Base-by-base conservation (phyloP, 1,140 invertebrate species). In the Ceratitis capitata region DNA sequence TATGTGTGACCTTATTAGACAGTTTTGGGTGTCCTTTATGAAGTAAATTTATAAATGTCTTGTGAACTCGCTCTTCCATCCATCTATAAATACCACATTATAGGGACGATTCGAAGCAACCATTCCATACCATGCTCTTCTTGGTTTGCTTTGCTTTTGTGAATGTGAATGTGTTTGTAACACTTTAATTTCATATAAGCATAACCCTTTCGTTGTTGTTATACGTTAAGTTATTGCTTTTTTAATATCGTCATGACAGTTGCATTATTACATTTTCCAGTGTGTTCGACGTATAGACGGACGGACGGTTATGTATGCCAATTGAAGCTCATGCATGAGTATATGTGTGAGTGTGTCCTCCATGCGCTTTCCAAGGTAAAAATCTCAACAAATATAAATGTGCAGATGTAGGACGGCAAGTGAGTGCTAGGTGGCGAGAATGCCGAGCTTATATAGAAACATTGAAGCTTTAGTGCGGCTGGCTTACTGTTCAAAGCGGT, bases 231-330 rank as follows among this genome's bases (percentile, higher is more conserved):
- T 61, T 61, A 61, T 61, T 61, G 58, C 26, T 61, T 61, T 61
- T 61, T 61, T 61, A 61, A 61, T 61, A 61, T 61, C 58, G 26
- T 26, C 58, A 61, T 61, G 58, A 61, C 58, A 61, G 58, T 61
- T 61, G 58, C 58, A 61, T 61, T 61, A 61, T 61, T 61, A 61
- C 29, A 61, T 61, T 61, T n/a, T 61, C 26, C 58, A 61, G 58
- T 26, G 12, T 23, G 58, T 29, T 61, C 58, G 23, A 61, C 58
- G 29, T 23, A 61, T 61, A 26, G 26, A 14, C 26, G 3, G n/a
- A n/a, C n/a, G n/a, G n/a, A n/a, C n/a, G n/a, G n/a, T n/a, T n/a
- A n/a, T n/a, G n/a, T 61, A 14, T 12, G 23, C 12, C 58, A 61
- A 61, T 29, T 32, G 26, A 61, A 61, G 58, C 26, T n/a, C n/a